Evolutionary conservation across 2,888 invertebrate species (phyloP).

Genomic region (Dicyrtoma fusca): DNA sequence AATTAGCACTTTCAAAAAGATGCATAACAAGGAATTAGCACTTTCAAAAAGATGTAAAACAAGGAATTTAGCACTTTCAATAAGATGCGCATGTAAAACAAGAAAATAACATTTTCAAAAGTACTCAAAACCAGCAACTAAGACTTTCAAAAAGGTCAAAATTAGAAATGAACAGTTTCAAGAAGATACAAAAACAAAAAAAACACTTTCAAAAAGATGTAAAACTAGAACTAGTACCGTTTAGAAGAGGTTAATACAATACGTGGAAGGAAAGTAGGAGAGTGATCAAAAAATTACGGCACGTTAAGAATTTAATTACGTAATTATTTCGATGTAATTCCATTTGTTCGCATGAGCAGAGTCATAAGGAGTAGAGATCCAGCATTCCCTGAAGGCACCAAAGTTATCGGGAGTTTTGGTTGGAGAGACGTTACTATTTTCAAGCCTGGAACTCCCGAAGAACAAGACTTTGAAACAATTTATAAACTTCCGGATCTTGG

Average conservation of each 20-base stretch:
- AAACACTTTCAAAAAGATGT: too few species aligned
- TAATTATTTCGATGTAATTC: neutral
- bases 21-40: too few species aligned
- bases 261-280: neutral
- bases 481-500: conserved; percentile 65
- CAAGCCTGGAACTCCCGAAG: conserved; percentile 49
- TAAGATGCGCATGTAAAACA: too few species aligned
- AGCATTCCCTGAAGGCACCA: conserved; percentile 68
- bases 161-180: too few species aligned
- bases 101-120: too few species aligned
- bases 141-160: too few species aligned
- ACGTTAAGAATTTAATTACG: neutral
- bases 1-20: too few species aligned
- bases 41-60: too few species aligned
- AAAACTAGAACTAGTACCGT: too few species aligned
- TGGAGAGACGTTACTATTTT: conserved; percentile 70
- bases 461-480: conserved; percentile 44
- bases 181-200: too few species aligned
- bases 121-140: too few species aligned
- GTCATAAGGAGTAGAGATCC: conserved; percentile 70
- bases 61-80: too few species aligned
- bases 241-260: neutral
- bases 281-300: neutral
- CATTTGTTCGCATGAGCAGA: conserved; percentile 60
- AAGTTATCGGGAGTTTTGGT: conserved; percentile 69